Base-by-base conservation (phyloP, 2,888 invertebrate genomes). In the Eupithecia exiguata region DNA sequence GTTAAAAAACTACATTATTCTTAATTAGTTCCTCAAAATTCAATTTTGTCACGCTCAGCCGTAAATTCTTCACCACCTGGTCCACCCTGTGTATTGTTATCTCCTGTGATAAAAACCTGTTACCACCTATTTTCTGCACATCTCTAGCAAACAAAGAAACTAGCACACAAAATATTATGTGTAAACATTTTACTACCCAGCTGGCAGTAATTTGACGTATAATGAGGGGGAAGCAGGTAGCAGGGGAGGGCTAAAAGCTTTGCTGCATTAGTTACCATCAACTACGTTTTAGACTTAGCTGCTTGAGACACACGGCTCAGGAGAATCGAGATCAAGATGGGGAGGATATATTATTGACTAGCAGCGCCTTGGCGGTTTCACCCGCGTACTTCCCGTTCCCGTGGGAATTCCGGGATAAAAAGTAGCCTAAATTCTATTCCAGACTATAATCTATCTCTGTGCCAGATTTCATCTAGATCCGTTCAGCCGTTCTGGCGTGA, bases 191-290 rank as follows among this genome's bases (percentile, higher is more conserved):
- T 71, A 40, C 68, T 46, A 16, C 63, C 62, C 65, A 58, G 25
- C 72, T 70, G 72, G 72, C 68, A 72, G 72, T 75, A 76, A 76
- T 74, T 76, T 72, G 74, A 76, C 71, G 70, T 69, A 71, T 74
- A 76, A 74, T 74, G 67, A 74, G 70, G 74, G 67, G 63, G 74
- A 62, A 30, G 82, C 84, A 21, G 66, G 66, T n/a, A 6, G n/a
- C n/a, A n/a, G 86, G 83, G 81, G 79, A 74, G 69, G 83, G 83
- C 87, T 90, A 88, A 90, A 90, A 91, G 91, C 91, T 91, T 91
- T 89, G 89, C 84, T 84, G 88, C 91, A 90, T 91, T 91, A 91
- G 89, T 90, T 89, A 87, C 86, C 88, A 91, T 91, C 89, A 89
- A 87, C 84, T 81, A 84, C 78, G 84, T 80, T 69, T 80, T 81